Evolutionary conservation across 2,797 vertebrate genomes (phyloP).

Genomic region (Danio jaintianensis): DNA sequence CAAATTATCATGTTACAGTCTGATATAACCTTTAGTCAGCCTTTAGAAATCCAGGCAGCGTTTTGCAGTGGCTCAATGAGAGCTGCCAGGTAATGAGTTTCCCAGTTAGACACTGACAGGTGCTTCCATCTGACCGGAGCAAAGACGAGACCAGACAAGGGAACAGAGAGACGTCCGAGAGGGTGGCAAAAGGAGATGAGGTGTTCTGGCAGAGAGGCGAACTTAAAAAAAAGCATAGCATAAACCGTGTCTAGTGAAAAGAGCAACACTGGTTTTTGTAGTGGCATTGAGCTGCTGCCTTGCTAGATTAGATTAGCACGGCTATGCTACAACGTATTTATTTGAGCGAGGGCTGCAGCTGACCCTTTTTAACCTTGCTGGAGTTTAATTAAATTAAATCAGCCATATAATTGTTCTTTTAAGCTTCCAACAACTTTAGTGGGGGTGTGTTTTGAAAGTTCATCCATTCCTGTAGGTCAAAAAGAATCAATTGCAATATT

Average conservation of each 20-base stretch:
- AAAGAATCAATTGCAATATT: conserved; percentile 4
- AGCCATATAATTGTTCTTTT: conserved; percentile 41
- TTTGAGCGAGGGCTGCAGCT: conserved; percentile 7
- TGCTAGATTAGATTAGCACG: conserved; percentile 25
- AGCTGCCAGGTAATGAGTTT: conserved; percentile 39
- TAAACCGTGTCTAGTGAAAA: neutral
- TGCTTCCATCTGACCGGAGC: conserved; percentile 29
- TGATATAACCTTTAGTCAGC: conserved; percentile 38
- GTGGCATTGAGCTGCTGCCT: neutral
- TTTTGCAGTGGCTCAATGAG: neutral
- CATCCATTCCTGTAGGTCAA: conserved; percentile 7
- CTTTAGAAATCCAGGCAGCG: conserved; percentile 14
- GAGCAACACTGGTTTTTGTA: neutral
- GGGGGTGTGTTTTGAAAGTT: conserved; percentile 23
- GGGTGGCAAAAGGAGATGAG: conserved; percentile 38
- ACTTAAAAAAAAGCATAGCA: neutral
- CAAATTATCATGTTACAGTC: conserved; percentile 26
- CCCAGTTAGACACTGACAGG: conserved; percentile 15
- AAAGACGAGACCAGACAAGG: neutral
- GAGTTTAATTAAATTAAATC: conserved; percentile 43
- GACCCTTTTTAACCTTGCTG: conserved; percentile 33
- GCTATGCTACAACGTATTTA: conserved; percentile 3
- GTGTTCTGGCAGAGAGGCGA: neutral
- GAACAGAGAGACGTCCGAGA: conserved; percentile 25
- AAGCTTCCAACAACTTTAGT: conserved; percentile 8